A percentile compares a stretch with the other conserved stretches of the same genome.
Evolutionary conservation across 1,140 invertebrate genomes (phyloP).

Genomic region (Pogonus chalceus): DNA sequence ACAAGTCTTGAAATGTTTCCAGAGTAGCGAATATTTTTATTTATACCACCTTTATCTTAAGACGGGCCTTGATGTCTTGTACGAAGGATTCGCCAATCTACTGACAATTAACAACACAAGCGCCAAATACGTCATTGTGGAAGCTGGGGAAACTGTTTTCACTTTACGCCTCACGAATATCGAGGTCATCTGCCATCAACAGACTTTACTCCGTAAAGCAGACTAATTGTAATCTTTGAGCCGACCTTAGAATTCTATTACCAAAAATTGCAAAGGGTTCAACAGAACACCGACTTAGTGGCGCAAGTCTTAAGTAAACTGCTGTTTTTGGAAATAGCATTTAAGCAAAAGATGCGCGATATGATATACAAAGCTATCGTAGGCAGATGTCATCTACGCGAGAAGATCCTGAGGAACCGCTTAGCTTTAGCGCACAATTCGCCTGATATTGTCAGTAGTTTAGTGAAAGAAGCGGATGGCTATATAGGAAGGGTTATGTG

Average conservation of each 20-base stretch:
- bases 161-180: not conserved
- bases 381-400: not conserved
- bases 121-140: not conserved
- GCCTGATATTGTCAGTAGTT: not conserved
- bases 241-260: not conserved
- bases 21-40: too few relatives aligned
- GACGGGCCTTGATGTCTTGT: not conserved
- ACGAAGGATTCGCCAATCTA: not conserved
- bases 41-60: too few relatives aligned
- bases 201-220: not conserved
- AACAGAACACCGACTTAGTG: not conserved
- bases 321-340: not conserved
- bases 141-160: too few relatives aligned
- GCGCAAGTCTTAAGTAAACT: not conserved
- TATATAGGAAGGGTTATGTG: constrained; percentile 1
- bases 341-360: not conserved
- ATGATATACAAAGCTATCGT: not conserved
- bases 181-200: not conserved
- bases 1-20: too few relatives aligned
- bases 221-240: not conserved
- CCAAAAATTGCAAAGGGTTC: not conserved
- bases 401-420: not conserved
- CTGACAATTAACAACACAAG: not conserved
- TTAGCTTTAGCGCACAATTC: not conserved
- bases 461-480: not conserved